Evolutionary conservation across 2,888 invertebrate genomes (phyloP).

Genomic region (Chymomyza fuscimana): DNA sequence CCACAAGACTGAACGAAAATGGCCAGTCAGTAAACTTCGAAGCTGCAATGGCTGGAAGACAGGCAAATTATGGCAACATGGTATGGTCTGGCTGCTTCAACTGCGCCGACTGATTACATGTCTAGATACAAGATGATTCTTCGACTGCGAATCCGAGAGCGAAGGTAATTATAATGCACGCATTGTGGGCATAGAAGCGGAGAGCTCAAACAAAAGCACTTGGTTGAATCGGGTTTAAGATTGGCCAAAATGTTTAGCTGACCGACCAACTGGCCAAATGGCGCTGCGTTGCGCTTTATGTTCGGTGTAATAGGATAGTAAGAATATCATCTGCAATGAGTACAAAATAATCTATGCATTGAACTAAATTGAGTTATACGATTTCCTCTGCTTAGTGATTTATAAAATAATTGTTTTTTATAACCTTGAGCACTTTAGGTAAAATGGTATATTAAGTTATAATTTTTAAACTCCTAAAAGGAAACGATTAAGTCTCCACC

Average conservation of each 20-base stretch:
- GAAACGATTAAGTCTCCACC: no score
- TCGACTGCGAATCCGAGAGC: constrained; percentile 42
- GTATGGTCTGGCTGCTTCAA: constrained; percentile 1
- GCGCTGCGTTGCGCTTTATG: background rate
- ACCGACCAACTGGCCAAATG: background rate
- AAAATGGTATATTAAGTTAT: no score
- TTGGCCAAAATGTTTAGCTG: constrained; percentile 13
- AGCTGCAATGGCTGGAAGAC: background rate
- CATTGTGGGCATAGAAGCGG: constrained; percentile 9
- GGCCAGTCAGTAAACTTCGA: background rate
- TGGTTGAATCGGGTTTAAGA: constrained; percentile 18
- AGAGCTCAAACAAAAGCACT: background rate
- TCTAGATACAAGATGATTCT: constrained; percentile 15
- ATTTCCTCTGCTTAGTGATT: no score
- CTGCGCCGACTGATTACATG: constrained; percentile 38
- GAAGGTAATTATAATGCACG: constrained; percentile 57
- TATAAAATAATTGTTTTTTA: no score
- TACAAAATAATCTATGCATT: background rate
- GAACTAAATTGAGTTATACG: no score
- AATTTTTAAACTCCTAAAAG: no score
- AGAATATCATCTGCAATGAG: background rate
- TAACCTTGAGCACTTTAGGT: no score
- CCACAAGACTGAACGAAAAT: background rate
- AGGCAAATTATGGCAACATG: constrained; percentile 1
- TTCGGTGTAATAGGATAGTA: background rate